Percentiles rank a stretch among this genome's conserved stretches.
Evolutionary conservation across 2,113 vertebrate genomes (phyloP).

Genomic region (Chaetops frenatus): DNA sequence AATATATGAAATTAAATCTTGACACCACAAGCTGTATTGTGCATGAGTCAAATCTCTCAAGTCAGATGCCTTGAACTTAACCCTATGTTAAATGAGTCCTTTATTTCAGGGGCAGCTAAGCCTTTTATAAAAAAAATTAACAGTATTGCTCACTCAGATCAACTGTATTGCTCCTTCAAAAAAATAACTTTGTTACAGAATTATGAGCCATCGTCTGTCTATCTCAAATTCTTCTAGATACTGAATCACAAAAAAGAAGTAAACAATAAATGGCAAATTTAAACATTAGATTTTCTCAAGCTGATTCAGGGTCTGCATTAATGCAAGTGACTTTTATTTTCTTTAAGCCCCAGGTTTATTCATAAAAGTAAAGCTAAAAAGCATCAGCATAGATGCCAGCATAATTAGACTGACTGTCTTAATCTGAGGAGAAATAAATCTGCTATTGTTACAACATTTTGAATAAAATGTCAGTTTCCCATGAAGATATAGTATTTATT

Average conservation of each 20-base stretch:
- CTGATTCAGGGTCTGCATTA: neutral
- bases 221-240: neutral
- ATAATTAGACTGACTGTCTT: neutral
- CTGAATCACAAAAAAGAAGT: neutral
- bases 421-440: neutral
- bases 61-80: neutral
- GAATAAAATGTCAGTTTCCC: neutral
- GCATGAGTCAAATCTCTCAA: neutral
- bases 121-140: neutral
- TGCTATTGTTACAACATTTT: neutral
- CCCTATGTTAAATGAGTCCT: neutral
- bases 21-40: neutral
- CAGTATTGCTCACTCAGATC: neutral
- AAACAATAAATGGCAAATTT: neutral
- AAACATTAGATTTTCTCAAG: neutral
- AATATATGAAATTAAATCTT: neutral
- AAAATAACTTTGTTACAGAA: neutral
- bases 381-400: neutral
- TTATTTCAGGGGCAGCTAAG: neutral
- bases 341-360: neutral
- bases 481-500: neutral
- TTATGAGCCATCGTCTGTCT: neutral
- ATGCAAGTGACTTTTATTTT: neutral
- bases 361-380: neutral
- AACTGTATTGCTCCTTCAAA: neutral